A percentile compares a stretch with the other conserved stretches of the same genome.
phyloP scores from a whole-genome alignment of 2,797 vertebrate species.

The Paedocypris micromegethes region DNA sequence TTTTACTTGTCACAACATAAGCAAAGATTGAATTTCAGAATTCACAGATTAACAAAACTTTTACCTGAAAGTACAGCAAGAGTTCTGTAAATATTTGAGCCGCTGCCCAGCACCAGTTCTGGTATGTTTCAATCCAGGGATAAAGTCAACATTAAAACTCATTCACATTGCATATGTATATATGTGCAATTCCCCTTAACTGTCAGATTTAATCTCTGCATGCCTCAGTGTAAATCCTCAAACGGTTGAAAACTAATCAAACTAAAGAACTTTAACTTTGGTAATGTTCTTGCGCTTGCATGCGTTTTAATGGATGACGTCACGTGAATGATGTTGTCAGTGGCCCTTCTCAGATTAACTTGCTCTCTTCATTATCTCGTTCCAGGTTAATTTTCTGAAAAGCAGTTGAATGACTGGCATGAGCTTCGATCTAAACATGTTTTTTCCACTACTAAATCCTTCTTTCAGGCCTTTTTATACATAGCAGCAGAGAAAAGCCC shows the following conservation, averaged over 20 bases:
- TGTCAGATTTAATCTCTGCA: slow-evolving; percentile 28
- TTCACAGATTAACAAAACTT: too few relatives aligned
- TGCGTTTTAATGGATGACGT: neutral
- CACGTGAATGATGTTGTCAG: neutral
- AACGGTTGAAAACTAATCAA: neutral
- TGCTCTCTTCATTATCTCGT: slow-evolving; percentile 5
- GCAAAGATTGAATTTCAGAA: too few relatives aligned
- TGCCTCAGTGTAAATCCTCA: slow-evolving; percentile 5
- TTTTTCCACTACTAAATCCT: slow-evolving; percentile 17
- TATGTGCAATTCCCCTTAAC: neutral
- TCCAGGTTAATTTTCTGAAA: slow-evolving; percentile 19
- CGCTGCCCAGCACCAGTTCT: too few relatives aligned
- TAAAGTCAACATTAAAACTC: slow-evolving; percentile 21
- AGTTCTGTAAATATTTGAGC: too few relatives aligned
- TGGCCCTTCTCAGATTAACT: slow-evolving; percentile 12
- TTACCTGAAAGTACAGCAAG: too few relatives aligned
- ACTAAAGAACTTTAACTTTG: slow-evolving; percentile 15
- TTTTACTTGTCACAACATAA: too few relatives aligned
- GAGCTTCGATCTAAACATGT: slow-evolving; percentile 1
- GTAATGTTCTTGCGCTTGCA: slow-evolving; percentile 12
- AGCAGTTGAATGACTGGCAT: slow-evolving; percentile 24
- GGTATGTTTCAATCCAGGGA: slow-evolving; percentile 29
- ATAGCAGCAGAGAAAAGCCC: neutral
- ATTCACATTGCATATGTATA: neutral
- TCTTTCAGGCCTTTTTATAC: slow-evolving; percentile 8